Evolutionary conservation across 2,888 invertebrate species (phyloP), one percentile per base, ranked within the genome.

Genomic region (Empis livida): DNA sequence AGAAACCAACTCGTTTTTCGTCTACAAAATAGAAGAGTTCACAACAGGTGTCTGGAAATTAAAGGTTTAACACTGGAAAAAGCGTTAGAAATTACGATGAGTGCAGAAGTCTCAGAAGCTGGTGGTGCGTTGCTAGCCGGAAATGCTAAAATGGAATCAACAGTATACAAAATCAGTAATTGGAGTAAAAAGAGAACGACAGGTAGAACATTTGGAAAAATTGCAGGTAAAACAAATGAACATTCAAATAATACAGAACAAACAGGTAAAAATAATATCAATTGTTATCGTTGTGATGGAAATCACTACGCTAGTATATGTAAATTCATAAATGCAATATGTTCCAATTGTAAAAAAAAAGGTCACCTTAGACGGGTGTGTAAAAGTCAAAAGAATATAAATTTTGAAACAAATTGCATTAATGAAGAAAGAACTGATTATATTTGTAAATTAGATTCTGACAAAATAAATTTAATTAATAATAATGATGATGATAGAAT

Each of bases 1-100:
- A 35, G 55, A 40, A 58, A 57, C 44, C 55, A 55, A 49, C 55
- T 57, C 41, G n/a, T n/a, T n/a, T n/a, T n/a, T n/a, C n/a, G n/a
- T n/a, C n/a, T n/a, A n/a, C n/a, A n/a, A n/a, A n/a, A n/a, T n/a
- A n/a, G n/a, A n/a, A n/a, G n/a, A n/a, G 53, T 57, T 5, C 54
- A 59, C 49, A 51, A 49, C 16, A 45, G 59, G 23, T 44, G 57
- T 10, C 45, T 59, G 23, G 57, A 57, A 48, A 46, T 42, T 15
- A 52, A 53, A 32, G 46, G 56, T 17, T 44, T 43, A 16, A 57
- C n/a, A n/a, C n/a, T n/a, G n/a, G n/a, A n/a, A n/a, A n/a, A n/a
- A n/a, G n/a, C 57, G 10, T 13, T 56, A 31, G 53, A 56, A 16
- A 55, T 52, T 32, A 55, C 57, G 9, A 48, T 48, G n/a, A 49